Base-by-base conservation (phyloP, 2,797 vertebrate species). In the Psittacula echo region DNA sequence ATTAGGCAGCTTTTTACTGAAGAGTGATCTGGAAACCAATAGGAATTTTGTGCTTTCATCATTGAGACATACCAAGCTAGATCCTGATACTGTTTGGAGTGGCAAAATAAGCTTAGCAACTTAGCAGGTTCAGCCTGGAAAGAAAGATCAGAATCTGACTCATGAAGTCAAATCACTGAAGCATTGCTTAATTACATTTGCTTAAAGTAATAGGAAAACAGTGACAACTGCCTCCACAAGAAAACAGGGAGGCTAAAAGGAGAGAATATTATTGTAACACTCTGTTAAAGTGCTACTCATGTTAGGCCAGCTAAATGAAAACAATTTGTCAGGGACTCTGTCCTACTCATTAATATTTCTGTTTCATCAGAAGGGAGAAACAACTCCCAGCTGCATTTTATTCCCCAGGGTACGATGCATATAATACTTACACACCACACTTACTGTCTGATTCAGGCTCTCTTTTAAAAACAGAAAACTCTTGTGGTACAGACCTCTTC, bases 251-350 rank as follows among this genome's bases (percentile, higher is more conserved):
- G 5, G 8, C 9, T 77, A 58, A 85, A 93, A 89, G 32, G 48
- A 82, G 27, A 74, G 41, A 85, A 78, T 95, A 88, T 89, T 93
- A 85, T 78, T 45, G 39, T 74, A 85, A 87, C 86, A 75, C 41
- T 94, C 75, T 53, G 21, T 21, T 78, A 37, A 94, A 94, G 22
- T 64, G 51, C 4, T 93, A 32, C 82, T 70, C 64, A 10, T 71
- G 23, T 83, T 87, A 93, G 79, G 34, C 29, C 50, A 92, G 34
- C 13, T 95, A 92, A 92, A 83, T 54, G 16, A 42, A 75, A 94
- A 66, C 45, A 87, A 68, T 93, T 90, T 93, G 27, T 81, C 72
- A 92, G 68, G 92, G 48, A 29, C 15, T 72, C 13, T 68, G 68
- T 68, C 61, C 39, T 77, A 50, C 23, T 76, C 12, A 51, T 87